Evolutionary conservation across 2,113 vertebrate species (phyloP).

Genomic region (Physeter macrocephalus): DNA sequence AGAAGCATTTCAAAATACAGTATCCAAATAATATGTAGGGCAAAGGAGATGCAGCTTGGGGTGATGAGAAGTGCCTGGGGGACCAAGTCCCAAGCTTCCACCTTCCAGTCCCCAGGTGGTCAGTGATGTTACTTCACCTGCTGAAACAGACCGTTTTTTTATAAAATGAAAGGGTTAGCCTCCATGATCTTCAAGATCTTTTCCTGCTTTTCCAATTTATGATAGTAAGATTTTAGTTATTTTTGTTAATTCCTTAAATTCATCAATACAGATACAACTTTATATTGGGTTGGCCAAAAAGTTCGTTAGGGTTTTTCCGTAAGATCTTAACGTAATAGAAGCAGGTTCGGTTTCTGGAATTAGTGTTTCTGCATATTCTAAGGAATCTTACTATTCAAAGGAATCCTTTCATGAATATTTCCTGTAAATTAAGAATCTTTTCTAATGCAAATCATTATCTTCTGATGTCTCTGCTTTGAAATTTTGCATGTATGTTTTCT

Average conservation of each 20-base stretch:
- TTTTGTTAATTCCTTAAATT: slow-evolving; percentile 9
- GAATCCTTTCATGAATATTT: neutral
- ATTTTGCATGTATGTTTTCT: neutral
- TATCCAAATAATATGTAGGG: neutral
- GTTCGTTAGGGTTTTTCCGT: no score
- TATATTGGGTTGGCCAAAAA: no score
- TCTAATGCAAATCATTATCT: neutral
- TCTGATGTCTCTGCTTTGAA: slow-evolving; percentile 11
- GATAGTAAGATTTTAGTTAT: neutral
- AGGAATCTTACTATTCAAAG: neutral
- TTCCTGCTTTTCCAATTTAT: neutral
- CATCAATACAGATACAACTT: neutral
- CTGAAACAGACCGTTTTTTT: neutral
- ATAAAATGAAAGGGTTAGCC: neutral
- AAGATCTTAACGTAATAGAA: neutral
- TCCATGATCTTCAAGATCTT: neutral
- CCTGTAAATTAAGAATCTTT: slow-evolving; percentile 26
- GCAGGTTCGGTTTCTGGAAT: neutral
- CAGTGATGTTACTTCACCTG: neutral
- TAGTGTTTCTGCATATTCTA: neutral
- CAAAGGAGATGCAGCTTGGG: neutral
- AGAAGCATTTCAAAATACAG: neutral
- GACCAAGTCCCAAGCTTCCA: neutral
- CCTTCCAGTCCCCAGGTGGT: neutral
- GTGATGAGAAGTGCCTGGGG: neutral